Base-by-base conservation (phyloP, 2,113 vertebrate species). In the Sinocyclocheilus grahami region DNA sequence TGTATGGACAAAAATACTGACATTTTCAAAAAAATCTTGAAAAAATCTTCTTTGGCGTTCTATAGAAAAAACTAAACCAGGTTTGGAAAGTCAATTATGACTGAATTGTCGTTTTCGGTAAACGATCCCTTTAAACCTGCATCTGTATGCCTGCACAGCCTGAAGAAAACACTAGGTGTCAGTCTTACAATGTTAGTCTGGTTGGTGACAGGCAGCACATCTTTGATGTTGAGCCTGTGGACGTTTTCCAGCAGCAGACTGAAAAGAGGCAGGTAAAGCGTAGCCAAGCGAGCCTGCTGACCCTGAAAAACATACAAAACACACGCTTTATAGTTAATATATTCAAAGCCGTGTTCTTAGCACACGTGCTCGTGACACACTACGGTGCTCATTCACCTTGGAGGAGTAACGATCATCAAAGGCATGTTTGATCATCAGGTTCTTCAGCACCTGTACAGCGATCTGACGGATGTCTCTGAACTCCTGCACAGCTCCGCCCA, bases 191-290 rank as follows among this genome's bases (percentile, higher is more conserved):
- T 96, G 94, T 94, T 96, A 80, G 94, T 93, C 20, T 96, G 94
- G 90, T 96, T 90, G 0, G 95, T 88, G 90, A 98, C 96, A 0
- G 97, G 97, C 1, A 95, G 95, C 1, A 97, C 95, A 24, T 99
- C 98, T 89, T 95, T 97, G 90, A 99, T 97, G 37, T 98, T 98
- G 91, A 99, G 95, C 69, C 98, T 95, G 89, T 99, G 97, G 82
- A 98, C 98, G 0, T 99, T 99, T 93, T 99, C 98, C 86, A 97
- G 96, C n/a, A 99, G 96, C 48, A 99, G 92, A 79, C 97, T 97
- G 82, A 99, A 98, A 75, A 98, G 93, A 3, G 98, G 98, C 90
- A 99, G 93, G 92, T 99, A 99, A 88, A 99, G 94, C 0, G 97
- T 99, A 87, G 97, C 97, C 93, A 99, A 93, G 92, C 98, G 95